Base-by-base conservation (phyloP, 2,113 vertebrate species). In the Hippocampus mohnikei region DNA sequence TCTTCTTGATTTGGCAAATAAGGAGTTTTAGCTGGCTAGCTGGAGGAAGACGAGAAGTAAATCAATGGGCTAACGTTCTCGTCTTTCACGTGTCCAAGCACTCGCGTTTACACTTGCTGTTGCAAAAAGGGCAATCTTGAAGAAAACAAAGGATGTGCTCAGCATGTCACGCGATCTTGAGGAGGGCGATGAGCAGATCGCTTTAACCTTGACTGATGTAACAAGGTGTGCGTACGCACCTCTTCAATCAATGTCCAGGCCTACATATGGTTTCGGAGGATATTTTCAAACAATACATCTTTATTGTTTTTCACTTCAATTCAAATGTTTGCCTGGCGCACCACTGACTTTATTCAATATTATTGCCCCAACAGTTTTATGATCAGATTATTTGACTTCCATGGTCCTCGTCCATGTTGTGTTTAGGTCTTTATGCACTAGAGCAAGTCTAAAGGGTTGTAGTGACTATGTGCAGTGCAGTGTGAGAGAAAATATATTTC, bases 401-500 rank as follows among this genome's bases (percentile, higher is more conserved):
- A 11, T 3, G 1, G 21, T 23, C 23, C 15, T 27, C 18, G 37
- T 16, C 41, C 40, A 44, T 25, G 41, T 16, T 42, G 7, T n/a
- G 40, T 64, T 4, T 23, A 15, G 6, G 61, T 42, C 11, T 50
- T 37, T 65, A 44, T 23, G 37, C 23, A 25, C 40, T 15, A 25
- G 44, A 46, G n/a, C 4, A 23, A 25, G 44, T 27, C 40, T 2
- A 33, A 53, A 33, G 21, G 48, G 46, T 21, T 21, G 20, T 18
- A 37, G 33, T 21, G 63, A 46, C 42, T 27, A 25, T 15, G 13
- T 16, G 25, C n/a, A 65, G 23, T 12, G 13, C 41, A 46, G 41
- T 23, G 16, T 65, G 63, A 46, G 27, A 25, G 41, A 65, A 46
- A 46, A 46, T 33, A 16, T 65, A 65, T 46, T 44, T 65, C 63